These are phyloP conservation scores for Cynaeus angustus DNA, from an alignment of 2,888 invertebrate species.

Conservation along the genomic window DNA sequence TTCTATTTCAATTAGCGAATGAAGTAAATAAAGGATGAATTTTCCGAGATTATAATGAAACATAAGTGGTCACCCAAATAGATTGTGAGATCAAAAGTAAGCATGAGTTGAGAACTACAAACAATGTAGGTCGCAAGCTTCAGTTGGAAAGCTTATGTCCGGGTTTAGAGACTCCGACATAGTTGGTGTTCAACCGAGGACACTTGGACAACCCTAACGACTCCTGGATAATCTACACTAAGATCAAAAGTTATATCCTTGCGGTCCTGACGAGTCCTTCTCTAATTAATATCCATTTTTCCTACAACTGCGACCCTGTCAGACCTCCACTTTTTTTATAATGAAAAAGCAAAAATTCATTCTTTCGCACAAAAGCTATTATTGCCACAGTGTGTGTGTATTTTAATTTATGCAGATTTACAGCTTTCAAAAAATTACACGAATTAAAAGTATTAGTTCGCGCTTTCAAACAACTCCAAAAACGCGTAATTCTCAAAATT, in stretches of 20 bases:
- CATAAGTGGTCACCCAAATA: constrained; percentile 55
- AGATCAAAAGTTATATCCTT: constrained; percentile 56
- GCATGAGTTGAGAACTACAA: constrained; percentile 54
- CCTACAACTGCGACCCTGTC: background rate
- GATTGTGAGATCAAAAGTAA: constrained; percentile 54
- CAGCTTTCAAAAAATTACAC: constrained; percentile 26
- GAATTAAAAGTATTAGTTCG: constrained; percentile 37
- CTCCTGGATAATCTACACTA: constrained; percentile 56
- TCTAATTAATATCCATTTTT: constrained; percentile 50
- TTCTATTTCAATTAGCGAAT: constrained; percentile 10
- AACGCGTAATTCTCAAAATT: constrained; percentile 25
- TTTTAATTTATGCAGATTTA: constrained; percentile 49
- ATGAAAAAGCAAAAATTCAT: constrained; percentile 35
- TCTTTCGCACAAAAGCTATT: constrained; percentile 43
- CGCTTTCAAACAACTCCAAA: constrained; percentile 4
- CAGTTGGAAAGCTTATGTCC: constrained; percentile 52
- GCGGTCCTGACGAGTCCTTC: constrained; percentile 30
- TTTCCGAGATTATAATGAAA: constrained; percentile 53
- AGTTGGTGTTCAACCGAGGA: constrained; percentile 50
- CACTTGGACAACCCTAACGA: constrained; percentile 54
- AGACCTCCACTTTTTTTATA: constrained; percentile 15
- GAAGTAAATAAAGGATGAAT: background rate
- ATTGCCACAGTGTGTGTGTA: constrained; percentile 35
- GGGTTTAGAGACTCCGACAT: constrained; percentile 50
- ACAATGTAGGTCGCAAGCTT: constrained; percentile 55